Base-by-base conservation (phyloP, 2,888 invertebrate species). In the Cephus spinipes region DNA sequence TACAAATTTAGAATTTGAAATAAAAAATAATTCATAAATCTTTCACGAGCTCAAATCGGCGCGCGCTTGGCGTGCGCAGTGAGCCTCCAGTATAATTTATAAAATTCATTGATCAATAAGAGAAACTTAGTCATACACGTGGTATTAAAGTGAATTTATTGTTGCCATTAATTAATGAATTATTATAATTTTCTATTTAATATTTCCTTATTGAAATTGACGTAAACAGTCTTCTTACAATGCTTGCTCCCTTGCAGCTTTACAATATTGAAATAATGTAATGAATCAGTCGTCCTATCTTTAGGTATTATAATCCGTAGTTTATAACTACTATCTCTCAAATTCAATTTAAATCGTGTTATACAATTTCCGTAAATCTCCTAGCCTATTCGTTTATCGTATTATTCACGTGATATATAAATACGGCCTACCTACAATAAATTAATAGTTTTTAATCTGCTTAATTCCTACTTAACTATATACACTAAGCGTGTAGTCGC, bases 201-300 rank as follows among this genome's bases (percentile, higher is more conserved):
- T 87, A 86, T 84, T 85, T 79, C 85, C 32, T 89, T 88, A 87
- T 88, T 86, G 89, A 90, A 90, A 91, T 90, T 90, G 90, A 90
- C 90, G 83, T 89, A 88, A 89, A 89, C 90, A 91, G 90, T 91
- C 90, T 90, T 90, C 87, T 89, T 88, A 90, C 89, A 89, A 90
- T 87, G 88, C 88, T 90, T 89, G 89, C 89, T 87, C 88, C 88
- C 87, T 85, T 87, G 85, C 87, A 87, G 89, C 89, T 86, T 86
- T 80, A 85, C 87, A 86, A 87, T 85, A 87, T 86, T 82, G 80
- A 86, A 88, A 87, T 82, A 82, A 89, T 87, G 87, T 85, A 32
- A 86, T 87, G 85, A 87, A 86, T 88, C 88, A 88, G 87, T 90
- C 87, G 85, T 84, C 85, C 84, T 87, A 84, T 83, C 80, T 77